Percentiles rank a stretch among this genome's conserved stretches.
phyloP scores from a whole-genome alignment of 2,113 vertebrate genomes.

The Nerophis lumbriciformis region DNA sequence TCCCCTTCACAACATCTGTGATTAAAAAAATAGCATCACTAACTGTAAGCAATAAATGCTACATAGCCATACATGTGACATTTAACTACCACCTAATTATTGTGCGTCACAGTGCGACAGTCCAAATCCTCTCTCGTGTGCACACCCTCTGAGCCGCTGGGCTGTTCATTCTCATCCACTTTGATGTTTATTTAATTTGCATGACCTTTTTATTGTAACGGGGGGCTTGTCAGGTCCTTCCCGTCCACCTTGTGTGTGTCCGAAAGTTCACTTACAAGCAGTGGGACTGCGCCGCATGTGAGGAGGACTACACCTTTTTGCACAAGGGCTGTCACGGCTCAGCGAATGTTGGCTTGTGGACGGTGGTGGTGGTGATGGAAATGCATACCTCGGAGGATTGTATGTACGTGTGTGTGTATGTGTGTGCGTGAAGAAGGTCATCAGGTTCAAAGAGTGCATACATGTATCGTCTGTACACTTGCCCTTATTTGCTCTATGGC shows the following conservation, averaged over 20 bases:
- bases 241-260: conserved; percentile 15
- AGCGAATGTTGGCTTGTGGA: conserved; percentile 45
- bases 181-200: conserved; percentile 50
- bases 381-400: conserved; percentile 43
- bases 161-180: conserved; percentile 24
- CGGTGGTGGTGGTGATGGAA: conserved; percentile 47
- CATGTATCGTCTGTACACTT: neutral
- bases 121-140: conserved; percentile 2
- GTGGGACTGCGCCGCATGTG: conserved; percentile 9
- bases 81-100: conserved; percentile 24
- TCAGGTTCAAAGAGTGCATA: neutral
- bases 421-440: conserved; percentile 11
- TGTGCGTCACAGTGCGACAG: conserved; percentile 10
- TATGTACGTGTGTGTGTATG: conserved; percentile 12
- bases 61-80: conserved; percentile 17
- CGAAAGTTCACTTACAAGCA: conserved; percentile 6
- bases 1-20: neutral
- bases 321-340: conserved; percentile 32
- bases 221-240: conserved; percentile 26
- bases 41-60: neutral
- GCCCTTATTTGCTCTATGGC: conserved; percentile 18
- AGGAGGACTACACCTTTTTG: conserved; percentile 13
- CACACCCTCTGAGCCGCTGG: conserved; percentile 10
- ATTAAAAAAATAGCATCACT: neutral
- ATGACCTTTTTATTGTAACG: conserved; percentile 53